These are phyloP conservation scores for Choloepus hoffmanni DNA, from an alignment of 2,113 vertebrate genomes.

Conservation along the genomic window DNA sequence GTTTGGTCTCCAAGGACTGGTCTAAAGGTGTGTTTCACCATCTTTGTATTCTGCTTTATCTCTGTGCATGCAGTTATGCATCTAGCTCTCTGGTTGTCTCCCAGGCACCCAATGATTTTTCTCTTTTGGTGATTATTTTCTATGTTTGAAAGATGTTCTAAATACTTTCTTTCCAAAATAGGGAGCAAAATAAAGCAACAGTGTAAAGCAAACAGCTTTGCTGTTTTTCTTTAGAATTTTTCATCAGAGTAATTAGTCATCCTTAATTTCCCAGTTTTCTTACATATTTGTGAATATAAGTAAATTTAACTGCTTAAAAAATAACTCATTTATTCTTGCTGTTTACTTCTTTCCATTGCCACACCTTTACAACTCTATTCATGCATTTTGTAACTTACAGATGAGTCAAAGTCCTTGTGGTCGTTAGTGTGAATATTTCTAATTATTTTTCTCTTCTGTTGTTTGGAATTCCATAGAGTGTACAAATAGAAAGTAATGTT, in stretches of 20 bases:
- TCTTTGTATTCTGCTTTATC: neutral
- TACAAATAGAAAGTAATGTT: too few relatives aligned
- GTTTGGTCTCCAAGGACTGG: neutral
- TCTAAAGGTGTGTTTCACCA: neutral
- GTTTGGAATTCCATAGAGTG: neutral
- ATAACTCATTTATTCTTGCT: slow-evolving; percentile 24
- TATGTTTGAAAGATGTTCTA: slow-evolving; percentile 15
- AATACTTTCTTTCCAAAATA: neutral
- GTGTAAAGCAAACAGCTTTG: neutral
- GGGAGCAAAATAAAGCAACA: neutral
- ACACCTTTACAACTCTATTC: neutral
- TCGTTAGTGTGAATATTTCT: slow-evolving; percentile 31
- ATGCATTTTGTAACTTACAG: slow-evolving; percentile 22
- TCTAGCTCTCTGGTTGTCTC: slow-evolving; percentile 1
- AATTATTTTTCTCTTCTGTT: slow-evolving; percentile 55
- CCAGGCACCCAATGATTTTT: slow-evolving; percentile 8
- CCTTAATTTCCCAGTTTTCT: slow-evolving; percentile 10
- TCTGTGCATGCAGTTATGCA: neutral
- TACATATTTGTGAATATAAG: slow-evolving; percentile 23
- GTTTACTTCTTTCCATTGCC: slow-evolving; percentile 39
- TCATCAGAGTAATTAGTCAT: neutral
- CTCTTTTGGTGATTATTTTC: neutral
- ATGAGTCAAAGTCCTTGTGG: neutral
- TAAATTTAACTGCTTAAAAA: neutral
- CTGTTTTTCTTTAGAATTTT: neutral